Evolutionary conservation across 2,113 vertebrate species (phyloP), one percentile per base, ranked within the genome.

Genomic region (Equus przewalskii): DNA sequence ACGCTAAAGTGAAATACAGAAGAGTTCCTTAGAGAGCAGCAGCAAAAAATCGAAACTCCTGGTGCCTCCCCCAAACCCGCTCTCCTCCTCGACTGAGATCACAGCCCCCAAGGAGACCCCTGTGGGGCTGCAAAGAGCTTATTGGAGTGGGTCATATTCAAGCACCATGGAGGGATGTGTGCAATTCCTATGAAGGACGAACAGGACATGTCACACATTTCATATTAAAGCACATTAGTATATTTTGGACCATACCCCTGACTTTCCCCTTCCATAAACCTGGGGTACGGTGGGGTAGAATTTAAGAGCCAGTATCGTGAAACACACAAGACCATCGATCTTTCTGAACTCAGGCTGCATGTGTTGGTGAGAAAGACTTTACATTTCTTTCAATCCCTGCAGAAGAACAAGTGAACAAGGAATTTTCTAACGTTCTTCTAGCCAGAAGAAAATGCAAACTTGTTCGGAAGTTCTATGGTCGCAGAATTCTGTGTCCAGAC

Each of bases 1-100:
- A 86, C 0, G 0, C 44, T 88, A 73, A 96, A 96, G 90, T 97
- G 97, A 96, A 98, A 97, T 96, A 97, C 33, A 89, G 76, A 91
- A 94, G 91, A 96, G 94, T 79, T 97, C 96, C 92, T 97, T 60
- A 92, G 90, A 94, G 87, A 96, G n/a, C 44, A 85, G 44, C 51
- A 80, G 54, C 72, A 95, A 91, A 97, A 93, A 89, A 80, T 87
- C 6, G 0, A 93, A 97, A 79, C 9, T 33, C 33, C 65, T 46
- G 70, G 46, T 85, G 49, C 60, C 56, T 49, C 10, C 62, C 7
- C 18, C 21, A n/a, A 81, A n/a, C 16, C 14, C 41, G 6, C 19
- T 41, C 36, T 21, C 28, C 30, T 70, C 44, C 51, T 89, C 60
- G 1, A 49, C 30, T 84, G 49, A 62, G 13, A 78, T 92, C 78